Evolutionary conservation across 2,888 invertebrate species (phyloP), one percentile per base, ranked within the genome.

Genomic region (Cheiracanthium punctorium): DNA sequence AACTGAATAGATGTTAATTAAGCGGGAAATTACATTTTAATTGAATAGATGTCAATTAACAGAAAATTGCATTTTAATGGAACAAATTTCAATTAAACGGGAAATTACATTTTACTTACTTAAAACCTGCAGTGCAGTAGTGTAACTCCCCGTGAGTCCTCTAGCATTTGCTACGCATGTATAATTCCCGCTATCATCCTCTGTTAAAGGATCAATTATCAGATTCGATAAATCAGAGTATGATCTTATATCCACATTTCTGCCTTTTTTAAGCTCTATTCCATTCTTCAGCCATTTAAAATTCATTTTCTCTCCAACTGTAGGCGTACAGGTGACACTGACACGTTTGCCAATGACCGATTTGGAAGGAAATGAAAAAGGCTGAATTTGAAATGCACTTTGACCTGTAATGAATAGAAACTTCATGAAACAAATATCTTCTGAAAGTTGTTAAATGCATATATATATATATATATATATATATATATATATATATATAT

Each of bases 111-210:
- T 1, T 14, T 24, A 30, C 86, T 69, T 73, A 88, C 88, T 74
- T 5, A 88, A 37, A 30, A 88, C 88, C 14, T 74, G 43, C 48
- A 88, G 28, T 1, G 29, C 14, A 5, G 84, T 69, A 1, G 85
- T 77, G 24, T 85, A 77, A 30, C 80, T 80, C 4, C 48, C 85
- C 0, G 77, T 41, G 1, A 71, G 4, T 2, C 88, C 88, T 33
- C 52, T 69, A 14, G 86, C 32, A 85, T 81, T 89, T 0, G 76
- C 88, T 28, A 72, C 32, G 30, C 89, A 89, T 0, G 87, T 80
- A 43, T 89, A 89, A 74, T 81, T 89, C 12, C 88, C 89, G 58
- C 75, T 52, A 32, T 88, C 81, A 10, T 80, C 74, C 37, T 77
- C 77, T 2, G 32, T 80, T 30, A 86, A 17, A 14, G 80, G 75